Evolutionary conservation across 2,113 vertebrate genomes (phyloP).

Genomic region (Lichenostomus cassidix): DNA sequence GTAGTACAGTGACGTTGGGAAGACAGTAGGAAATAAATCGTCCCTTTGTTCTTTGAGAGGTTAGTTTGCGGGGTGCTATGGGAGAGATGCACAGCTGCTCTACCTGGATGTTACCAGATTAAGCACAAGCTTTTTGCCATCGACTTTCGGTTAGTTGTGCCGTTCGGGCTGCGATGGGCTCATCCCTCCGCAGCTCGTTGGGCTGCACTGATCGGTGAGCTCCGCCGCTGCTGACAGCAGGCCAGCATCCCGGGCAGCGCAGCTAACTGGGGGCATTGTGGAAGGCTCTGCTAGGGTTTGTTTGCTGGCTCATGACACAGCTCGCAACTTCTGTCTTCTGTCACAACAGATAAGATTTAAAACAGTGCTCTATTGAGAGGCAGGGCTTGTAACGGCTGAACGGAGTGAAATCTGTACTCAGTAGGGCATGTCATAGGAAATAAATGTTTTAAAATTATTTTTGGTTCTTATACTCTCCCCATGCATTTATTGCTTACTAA

Average conservation of each 20-base stretch:
- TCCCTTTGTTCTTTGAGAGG: conserved; percentile 16
- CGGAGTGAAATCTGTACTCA: not conserved
- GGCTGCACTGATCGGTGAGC: not conserved
- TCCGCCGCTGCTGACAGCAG: not conserved
- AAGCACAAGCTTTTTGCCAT: not conserved
- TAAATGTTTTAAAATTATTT: rapidly evolving
- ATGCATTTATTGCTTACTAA: not conserved
- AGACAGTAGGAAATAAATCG: not conserved
- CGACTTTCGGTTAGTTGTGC: not conserved
- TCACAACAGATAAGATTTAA: not conserved
- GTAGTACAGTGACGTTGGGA: not conserved
- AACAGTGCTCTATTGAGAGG: not conserved
- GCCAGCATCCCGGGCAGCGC: not conserved
- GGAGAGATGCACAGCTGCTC: not conserved
- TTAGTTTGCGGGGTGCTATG: not conserved
- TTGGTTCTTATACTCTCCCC: not conserved
- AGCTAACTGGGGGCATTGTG: rapidly evolving
- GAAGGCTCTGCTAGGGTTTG: not conserved
- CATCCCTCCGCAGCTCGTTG: not conserved
- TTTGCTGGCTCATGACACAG: not conserved
- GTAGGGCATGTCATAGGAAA: not conserved
- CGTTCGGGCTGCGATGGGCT: not conserved
- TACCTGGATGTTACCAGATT: not conserved
- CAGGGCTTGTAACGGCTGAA: not conserved
- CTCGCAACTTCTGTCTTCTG: not conserved